phyloP scores from a whole-genome alignment of 2,113 vertebrate species.

The Alexandromys fortis region DNA sequence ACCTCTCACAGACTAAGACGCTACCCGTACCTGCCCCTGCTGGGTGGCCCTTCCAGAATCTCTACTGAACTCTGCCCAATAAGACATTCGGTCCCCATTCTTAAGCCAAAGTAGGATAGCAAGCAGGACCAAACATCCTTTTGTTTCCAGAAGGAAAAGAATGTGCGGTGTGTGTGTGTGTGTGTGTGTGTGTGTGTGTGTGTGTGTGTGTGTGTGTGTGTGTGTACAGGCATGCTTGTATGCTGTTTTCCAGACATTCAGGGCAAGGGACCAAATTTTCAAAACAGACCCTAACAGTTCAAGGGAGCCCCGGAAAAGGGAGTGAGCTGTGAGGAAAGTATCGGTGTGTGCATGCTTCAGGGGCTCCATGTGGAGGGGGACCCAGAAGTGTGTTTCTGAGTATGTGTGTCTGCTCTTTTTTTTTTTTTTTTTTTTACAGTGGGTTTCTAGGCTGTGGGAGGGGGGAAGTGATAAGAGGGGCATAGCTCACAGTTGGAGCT shows the following conservation, averaged over 20 bases:
- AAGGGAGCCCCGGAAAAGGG: background rate
- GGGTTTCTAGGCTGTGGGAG: background rate
- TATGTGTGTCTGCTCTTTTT: background rate
- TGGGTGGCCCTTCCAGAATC: constrained; percentile 38
- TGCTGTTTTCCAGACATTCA: constrained; percentile 20
- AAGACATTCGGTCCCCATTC: background rate
- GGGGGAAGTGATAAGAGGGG: background rate
- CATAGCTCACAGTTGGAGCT: constrained; percentile 6
- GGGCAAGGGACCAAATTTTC: constrained; percentile 27
- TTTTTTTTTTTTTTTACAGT: background rate
- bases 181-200: background rate
- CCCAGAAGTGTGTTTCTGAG: background rate
- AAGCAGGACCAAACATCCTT: background rate
- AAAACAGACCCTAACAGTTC: background rate
- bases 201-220: background rate
- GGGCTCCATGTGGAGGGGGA: background rate
- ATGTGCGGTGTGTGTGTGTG: background rate
- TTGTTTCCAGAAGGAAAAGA: background rate
- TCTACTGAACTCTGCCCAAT: background rate
- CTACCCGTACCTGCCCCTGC: background rate
- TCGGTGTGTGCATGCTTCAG: background rate
- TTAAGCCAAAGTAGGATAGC: background rate
- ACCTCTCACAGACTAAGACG: background rate
- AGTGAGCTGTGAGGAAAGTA: background rate
- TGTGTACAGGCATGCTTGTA: background rate